Percentiles rank a stretch among this genome's conserved stretches.
These are phyloP conservation scores for Oryzias melastigma DNA, from an alignment of 2,113 vertebrate genomes.

Conservation along the genomic window DNA sequence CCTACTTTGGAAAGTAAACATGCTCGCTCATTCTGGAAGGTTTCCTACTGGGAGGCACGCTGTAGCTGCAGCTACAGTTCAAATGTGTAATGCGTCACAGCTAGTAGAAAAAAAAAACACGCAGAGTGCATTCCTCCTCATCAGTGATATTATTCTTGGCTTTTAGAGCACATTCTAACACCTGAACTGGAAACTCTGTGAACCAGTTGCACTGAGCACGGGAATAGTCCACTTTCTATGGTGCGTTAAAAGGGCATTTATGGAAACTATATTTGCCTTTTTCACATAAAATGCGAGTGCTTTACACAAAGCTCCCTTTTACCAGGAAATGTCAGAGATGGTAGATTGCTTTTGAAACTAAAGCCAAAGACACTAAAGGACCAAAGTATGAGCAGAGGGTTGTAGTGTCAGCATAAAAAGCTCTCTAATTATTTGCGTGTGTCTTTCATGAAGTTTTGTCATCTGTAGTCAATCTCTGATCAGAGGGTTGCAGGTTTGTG, in stretches of 20 bases:
- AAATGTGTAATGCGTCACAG: slow-evolving; percentile 35
- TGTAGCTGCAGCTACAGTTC: slow-evolving; percentile 30
- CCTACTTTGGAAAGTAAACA: slow-evolving; percentile 44
- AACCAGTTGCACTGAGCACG: slow-evolving; percentile 23
- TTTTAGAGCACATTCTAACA: slow-evolving; percentile 46
- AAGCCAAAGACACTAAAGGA: no score
- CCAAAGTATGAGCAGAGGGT: no score
- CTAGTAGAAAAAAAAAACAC: slow-evolving; percentile 4
- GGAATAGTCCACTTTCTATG: slow-evolving; percentile 45
- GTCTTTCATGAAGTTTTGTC: no score
- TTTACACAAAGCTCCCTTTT: no score
- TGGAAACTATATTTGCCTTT: slow-evolving; percentile 7
- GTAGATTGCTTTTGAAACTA: no score
- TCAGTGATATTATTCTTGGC: slow-evolving; percentile 66
- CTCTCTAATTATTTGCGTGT: no score
- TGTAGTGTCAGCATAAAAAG: no score
- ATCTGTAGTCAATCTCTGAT: no score
- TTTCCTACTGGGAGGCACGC: slow-evolving; percentile 24
- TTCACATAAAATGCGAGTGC: slow-evolving; percentile 25
- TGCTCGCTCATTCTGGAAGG: slow-evolving; percentile 8
- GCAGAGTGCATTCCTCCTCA: slow-evolving; percentile 27
- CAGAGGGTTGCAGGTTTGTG: no score
- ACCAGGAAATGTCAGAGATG: no score
- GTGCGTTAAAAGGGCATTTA: slow-evolving; percentile 14
- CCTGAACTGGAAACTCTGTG: slow-evolving; percentile 39